Base-by-base conservation (phyloP, 2,113 vertebrate species). In the Ceratotherium simum region DNA sequence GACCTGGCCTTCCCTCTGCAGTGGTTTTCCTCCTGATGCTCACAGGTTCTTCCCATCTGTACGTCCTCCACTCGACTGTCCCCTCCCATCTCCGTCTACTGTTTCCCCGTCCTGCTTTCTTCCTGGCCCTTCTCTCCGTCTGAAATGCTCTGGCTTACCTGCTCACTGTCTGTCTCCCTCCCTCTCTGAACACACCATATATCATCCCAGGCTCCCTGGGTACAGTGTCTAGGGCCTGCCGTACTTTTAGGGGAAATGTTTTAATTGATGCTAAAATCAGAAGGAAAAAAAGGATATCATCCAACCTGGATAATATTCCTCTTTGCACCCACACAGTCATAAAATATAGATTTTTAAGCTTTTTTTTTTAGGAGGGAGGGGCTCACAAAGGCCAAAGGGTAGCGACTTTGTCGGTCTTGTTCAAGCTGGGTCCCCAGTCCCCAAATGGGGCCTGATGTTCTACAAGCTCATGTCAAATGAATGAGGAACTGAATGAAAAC, bases 221-320 rank as follows among this genome's bases (percentile, higher is more conserved):
- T 1, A 3, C n/a, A 20, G 29, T 18, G 4, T 58, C n/a, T 1
- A 31, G 33, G 18, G 54, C 54, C 69, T 70, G n/a, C 0, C 0
- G n/a, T 48, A 31, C 69, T 51, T 51, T 56, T 20, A 5, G 21
- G 13, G 21, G 18, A 82, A 72, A 39, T 14, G 12, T 36, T 75
- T 73, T 20, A 7, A 31, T 60, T 79, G 76, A 36, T 78, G 91
- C 88, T 83, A 39, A 58, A 65, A 84, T n/a, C 13, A 8, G 70
- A 95, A 69, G 46, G 36, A 29, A 31, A 48, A 54, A 64, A 42
- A 39, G 25, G 90, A 33, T 48, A 80, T 4, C 67, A 16, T 80
- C 21, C 48, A 29, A 3, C 20, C 31, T 70, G 67, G 90, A 81
- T 56, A 62, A 85, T 33, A 67, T n/a, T 42, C 36, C 56, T 16